Evolutionary conservation across 2,888 invertebrate species (phyloP).

Genomic region (Petrolisthes manimaculis): DNA sequence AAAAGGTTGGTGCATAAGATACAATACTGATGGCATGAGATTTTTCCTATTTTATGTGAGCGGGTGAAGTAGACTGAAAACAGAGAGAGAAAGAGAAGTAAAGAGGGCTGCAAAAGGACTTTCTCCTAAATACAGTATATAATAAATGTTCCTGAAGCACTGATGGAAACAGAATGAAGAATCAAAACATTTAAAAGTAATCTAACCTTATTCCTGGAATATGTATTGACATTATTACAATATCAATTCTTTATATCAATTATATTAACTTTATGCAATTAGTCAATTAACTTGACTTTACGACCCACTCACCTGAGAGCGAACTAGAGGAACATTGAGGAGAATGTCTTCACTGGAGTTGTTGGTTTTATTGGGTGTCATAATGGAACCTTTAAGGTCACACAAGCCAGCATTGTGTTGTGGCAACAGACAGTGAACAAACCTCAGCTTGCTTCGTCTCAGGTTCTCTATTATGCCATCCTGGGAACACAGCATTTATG

Average conservation of each 20-base stretch:
- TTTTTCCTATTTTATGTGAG: neutral
- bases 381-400: slow-evolving; percentile 70
- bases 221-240: too few relatives aligned
- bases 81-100: neutral
- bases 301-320: slow-evolving; percentile 79
- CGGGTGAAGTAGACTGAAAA: neutral
- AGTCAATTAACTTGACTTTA: neutral
- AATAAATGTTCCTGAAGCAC: too few relatives aligned
- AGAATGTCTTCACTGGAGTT: slow-evolving; percentile 69
- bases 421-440: slow-evolving; percentile 88
- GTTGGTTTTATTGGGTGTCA: slow-evolving; percentile 66
- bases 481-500: slow-evolving; percentile 71
- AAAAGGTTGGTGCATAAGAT: neutral
- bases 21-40: neutral
- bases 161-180: too few relatives aligned
- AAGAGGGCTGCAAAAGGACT: neutral
- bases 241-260: too few relatives aligned
- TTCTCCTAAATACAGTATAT: too few relatives aligned
- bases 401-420: slow-evolving; percentile 81
- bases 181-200: too few relatives aligned
- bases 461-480: slow-evolving; percentile 93
- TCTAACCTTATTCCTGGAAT: too few relatives aligned
- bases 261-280: too few relatives aligned
- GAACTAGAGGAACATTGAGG: slow-evolving; percentile 87
- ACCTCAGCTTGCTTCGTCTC: slow-evolving; percentile 87